Evolutionary conservation across 2,888 invertebrate species (phyloP), one percentile per base, ranked within the genome.

Genomic region (Phyllotreta striolata): DNA sequence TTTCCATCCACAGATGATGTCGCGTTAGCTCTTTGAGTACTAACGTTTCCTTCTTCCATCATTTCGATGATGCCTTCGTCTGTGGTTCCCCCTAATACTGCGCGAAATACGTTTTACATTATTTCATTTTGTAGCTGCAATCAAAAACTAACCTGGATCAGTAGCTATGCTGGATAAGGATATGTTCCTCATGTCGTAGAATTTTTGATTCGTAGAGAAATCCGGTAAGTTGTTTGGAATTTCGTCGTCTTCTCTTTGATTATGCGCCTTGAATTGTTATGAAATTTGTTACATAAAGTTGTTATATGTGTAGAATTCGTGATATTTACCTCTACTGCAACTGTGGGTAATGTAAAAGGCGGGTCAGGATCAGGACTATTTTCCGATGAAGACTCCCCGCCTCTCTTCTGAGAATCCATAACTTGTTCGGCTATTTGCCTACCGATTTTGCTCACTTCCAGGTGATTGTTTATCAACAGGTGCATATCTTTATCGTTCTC

Each of bases 361-460:
- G 81, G 73, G 68, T 83, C 83, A 6, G 83, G 79, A 64, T 79
- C 79, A 37, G 84, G 83, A 76, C 84, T 84, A 65, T 80, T 82
- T n/a, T 79, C 82, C 13, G 83, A 79, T 38, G 85, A 84, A 1
- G 84, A 83, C 62, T 85, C 85, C 55, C 83, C 84, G 39, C 82
- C 80, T 65, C 84, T 80, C 71, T 85, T 82, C 73, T 88, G 87
- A 51, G 81, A 81, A 74, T 88, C 87, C 71, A 91, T 77, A 52
- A 89, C 91, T 79, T 92, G 91, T 71, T 92, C 92, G 0, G 92
- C 93, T 74, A 94, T 92, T 79, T 92, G 90, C 60, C 90, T 85
- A 6, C 94, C 93, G 69, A 94, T 93, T 84, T 92, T 91, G 77
- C 91, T 91, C 46, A 91, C 91, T 81, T 93, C 92, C 60, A 92